Evolutionary conservation across 2,113 vertebrate genomes (phyloP).

Genomic region (Brachyistius frenatus): DNA sequence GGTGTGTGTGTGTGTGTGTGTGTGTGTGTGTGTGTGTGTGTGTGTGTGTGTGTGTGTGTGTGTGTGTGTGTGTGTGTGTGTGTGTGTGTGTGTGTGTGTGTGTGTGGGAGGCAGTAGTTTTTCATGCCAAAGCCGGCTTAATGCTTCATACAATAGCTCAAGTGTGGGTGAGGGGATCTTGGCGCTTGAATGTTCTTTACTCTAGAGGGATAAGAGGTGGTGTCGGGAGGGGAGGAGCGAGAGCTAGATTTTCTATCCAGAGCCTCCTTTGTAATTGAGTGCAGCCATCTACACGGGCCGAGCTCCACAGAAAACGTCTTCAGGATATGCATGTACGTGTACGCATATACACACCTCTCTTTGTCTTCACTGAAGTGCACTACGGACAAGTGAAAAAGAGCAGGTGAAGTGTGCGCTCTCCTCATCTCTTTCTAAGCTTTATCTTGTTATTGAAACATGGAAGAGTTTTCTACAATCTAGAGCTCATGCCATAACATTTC

Average conservation of each 20-base stretch:
- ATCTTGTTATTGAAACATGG: constrained; percentile 46
- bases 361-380: constrained; percentile 24
- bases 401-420: constrained; percentile 35
- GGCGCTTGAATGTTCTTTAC: constrained; percentile 55
- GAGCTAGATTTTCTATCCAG: constrained; percentile 58
- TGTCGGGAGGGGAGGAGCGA: constrained; percentile 38
- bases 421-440: constrained; percentile 16
- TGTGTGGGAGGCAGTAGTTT: constrained; percentile 55
- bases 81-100: constrained; percentile 19
- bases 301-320: constrained; percentile 55
- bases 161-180: constrained; percentile 69
- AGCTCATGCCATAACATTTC: constrained; percentile 56
- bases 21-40: constrained; percentile 44
- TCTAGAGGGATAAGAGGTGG: constrained; percentile 58
- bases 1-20: constrained; percentile 37
- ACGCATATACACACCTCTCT: constrained; percentile 34
- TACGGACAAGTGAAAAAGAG: constrained; percentile 12
- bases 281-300: constrained; percentile 60
- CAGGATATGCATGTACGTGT: constrained; percentile 11
- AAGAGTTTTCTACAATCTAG: constrained; percentile 37
- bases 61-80: constrained; percentile 36
- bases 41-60: constrained; percentile 46
- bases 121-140: constrained; percentile 58
- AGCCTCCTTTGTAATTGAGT: constrained; percentile 71
- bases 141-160: constrained; percentile 57